A percentile compares a stretch with the other conserved stretches of the same genome.
Conservation (phyloP, 2,113 vertebrate genomes). For the Malurus cyaneus region DNA sequence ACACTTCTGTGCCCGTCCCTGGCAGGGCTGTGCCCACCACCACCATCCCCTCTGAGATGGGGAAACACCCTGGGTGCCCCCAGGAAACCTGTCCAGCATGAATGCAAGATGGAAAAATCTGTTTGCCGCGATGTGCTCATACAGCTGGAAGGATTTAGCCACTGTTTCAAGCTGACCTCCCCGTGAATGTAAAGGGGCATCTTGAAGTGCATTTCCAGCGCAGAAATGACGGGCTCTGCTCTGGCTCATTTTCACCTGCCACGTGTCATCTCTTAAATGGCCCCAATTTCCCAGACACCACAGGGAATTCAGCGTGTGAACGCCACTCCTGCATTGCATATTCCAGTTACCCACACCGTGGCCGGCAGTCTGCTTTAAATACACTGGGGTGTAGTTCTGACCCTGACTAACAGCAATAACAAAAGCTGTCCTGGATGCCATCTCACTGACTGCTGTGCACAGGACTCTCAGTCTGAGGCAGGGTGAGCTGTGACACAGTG, state of each 20-base stretch:
- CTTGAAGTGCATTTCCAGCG: not conserved
- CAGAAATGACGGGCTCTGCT: not conserved
- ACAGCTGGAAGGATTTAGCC: not conserved
- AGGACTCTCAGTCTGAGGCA: not conserved
- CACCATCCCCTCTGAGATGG: rapidly evolving
- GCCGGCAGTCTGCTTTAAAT: not conserved
- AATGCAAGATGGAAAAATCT: not conserved
- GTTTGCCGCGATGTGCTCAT: rapidly evolving
- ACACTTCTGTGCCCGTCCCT: not conserved
- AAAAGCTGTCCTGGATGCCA: not conserved
- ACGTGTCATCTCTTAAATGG: not conserved
- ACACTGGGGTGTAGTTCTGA: not conserved
- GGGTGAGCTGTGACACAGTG: not conserved
- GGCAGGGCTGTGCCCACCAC: not conserved
- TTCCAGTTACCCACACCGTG: not conserved
- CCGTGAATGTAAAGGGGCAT: not conserved
- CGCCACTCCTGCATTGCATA: not conserved
- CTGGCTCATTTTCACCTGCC: not conserved
- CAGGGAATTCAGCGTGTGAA: not conserved
- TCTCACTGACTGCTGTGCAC: not conserved
- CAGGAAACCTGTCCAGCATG: not conserved
- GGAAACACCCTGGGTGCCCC: not conserved
- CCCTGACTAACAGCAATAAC: not conserved
- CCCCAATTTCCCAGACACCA: not conserved
- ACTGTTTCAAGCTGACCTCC: not conserved